Evolutionary conservation across 2,113 vertebrate species (phyloP), one percentile per base, ranked within the genome.

Genomic region (Vombatus ursinus): DNA sequence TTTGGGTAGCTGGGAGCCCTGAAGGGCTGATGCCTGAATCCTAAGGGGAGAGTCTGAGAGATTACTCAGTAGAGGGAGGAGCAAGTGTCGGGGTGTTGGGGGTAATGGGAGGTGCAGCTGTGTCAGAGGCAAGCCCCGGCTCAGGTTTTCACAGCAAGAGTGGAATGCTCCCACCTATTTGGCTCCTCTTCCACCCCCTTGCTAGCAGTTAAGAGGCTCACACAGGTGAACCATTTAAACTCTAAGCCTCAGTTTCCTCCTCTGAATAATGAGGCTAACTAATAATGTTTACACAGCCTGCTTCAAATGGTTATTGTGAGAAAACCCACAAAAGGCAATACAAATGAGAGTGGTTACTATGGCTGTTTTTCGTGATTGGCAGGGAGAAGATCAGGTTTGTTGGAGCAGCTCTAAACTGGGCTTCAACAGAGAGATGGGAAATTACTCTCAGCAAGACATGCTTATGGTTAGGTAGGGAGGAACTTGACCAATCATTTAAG

Each of bases 51-150:
- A 16, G 61, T 68, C 5, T n/a, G 61, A 44, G n/a, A 44, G 19
- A 7, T 22, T 84, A 31, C 1, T 22, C 1, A 8, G 28, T 2
- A 47, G 50, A 22, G 8, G 31, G 25, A 26, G 22, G 2, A 11
- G 0, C 31, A 2, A 14, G 31, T 1, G 0, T 0, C 19, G 3
- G 12, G 2, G 9, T 44, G 11, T 12, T 0, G 26, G 22, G 37
- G 90, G 2, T 23, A 37, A 37, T 16, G 28, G 37, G 28, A 57
- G 48, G 14, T 92, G 12, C 12, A 44, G 37, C n/a, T 23, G 6
- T 84, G 19, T 84, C 22, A 44, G 91, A 52, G 51, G 10, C 19
- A 84, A 44, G 19, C 54, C 53, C 24, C 2, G 50, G 1, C 52
- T 51, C 89, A 50, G 50, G 3, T 37, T 84, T 2, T 44, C 19